Evolutionary conservation across 2,888 invertebrate genomes (phyloP).

Genomic region (Scaeva pyrastri): DNA sequence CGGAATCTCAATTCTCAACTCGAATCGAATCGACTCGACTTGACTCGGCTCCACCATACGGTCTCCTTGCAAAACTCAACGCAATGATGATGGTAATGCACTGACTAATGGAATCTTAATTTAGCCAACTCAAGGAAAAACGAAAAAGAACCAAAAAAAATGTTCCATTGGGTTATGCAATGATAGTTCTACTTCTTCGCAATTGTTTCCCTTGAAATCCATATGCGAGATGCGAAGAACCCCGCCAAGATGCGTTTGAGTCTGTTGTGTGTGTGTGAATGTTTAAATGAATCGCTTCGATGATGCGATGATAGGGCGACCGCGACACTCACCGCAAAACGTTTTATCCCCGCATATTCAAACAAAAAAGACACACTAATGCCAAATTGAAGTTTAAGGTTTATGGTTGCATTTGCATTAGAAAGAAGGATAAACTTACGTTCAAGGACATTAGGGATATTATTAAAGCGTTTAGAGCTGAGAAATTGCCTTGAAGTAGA

Average conservation of each 20-base stretch:
- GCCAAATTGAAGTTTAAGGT: slow-evolving; percentile 67
- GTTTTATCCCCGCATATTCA: slow-evolving; percentile 13
- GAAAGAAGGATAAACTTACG: slow-evolving; percentile 35
- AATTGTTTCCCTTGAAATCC: slow-evolving; percentile 24
- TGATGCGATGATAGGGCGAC: not conserved
- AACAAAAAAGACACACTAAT: too few species aligned
- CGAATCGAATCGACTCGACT: not conserved
- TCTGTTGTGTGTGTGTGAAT: not conserved
- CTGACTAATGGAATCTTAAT: slow-evolving; percentile 83
- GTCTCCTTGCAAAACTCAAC: slow-evolving; percentile 21
- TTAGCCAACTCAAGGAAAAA: slow-evolving; percentile 77
- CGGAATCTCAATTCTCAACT: slow-evolving; percentile 39
- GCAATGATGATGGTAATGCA: slow-evolving; percentile 70
- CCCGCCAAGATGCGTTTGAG: not conserved
- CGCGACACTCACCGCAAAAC: not conserved
- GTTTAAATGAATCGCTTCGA: slow-evolving; percentile 47
- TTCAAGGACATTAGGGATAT: slow-evolving; percentile 63
- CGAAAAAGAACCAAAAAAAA: slow-evolving; percentile 12
- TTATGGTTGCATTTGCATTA: slow-evolving; percentile 66
- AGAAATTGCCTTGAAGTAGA: slow-evolving; percentile 9
- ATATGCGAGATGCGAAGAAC: not conserved
- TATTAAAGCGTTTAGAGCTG: slow-evolving; percentile 8
- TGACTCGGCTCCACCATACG: slow-evolving; percentile 13
- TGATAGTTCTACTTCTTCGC: slow-evolving; percentile 55
- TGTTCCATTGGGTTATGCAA: slow-evolving; percentile 65